phyloP scores from a whole-genome alignment of 2,888 invertebrate species.

The Vandiemenella viatica region DNA sequence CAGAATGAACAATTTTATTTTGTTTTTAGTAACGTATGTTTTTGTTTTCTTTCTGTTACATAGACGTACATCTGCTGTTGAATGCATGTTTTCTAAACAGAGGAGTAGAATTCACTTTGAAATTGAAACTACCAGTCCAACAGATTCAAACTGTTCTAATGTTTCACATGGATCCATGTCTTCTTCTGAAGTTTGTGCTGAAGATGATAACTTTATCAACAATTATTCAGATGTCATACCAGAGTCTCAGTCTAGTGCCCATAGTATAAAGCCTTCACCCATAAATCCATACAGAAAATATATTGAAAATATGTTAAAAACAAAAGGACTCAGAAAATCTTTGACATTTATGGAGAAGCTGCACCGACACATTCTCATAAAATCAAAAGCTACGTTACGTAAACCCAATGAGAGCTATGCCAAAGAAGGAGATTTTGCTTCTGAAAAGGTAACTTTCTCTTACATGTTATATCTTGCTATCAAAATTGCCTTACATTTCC shows the following conservation, averaged over 20 bases:
- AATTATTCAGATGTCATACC: neutral
- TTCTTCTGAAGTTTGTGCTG: neutral
- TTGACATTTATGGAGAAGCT: conserved; percentile 62
- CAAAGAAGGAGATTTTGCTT: too few species aligned
- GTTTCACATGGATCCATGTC: conserved; percentile 7
- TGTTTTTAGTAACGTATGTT: too few species aligned
- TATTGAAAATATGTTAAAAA: conserved; percentile 48
- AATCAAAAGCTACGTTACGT: conserved; percentile 54
- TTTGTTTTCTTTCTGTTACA: conserved; percentile 20
- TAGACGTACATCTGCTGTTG: conserved; percentile 12
- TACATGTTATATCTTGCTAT: too few species aligned
- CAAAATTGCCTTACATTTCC: too few species aligned
- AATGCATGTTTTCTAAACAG: neutral
- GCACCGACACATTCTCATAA: conserved; percentile 49
- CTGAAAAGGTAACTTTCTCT: too few species aligned
- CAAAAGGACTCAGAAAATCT: conserved; percentile 69
- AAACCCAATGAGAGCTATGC: conserved; percentile 32
- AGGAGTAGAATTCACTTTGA: conserved; percentile 17
- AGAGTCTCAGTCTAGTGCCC: neutral
- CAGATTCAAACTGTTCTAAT: conserved; percentile 32
- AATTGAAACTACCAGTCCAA: conserved; percentile 29
- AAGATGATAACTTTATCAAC: neutral
- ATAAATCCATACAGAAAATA: conserved; percentile 11
- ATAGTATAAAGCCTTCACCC: neutral
- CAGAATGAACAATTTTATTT: too few species aligned